Percentiles rank a stretch among this genome's conserved stretches.
Conservation (phyloP, 2,888 invertebrate species). For the Troilus luridus region DNA sequence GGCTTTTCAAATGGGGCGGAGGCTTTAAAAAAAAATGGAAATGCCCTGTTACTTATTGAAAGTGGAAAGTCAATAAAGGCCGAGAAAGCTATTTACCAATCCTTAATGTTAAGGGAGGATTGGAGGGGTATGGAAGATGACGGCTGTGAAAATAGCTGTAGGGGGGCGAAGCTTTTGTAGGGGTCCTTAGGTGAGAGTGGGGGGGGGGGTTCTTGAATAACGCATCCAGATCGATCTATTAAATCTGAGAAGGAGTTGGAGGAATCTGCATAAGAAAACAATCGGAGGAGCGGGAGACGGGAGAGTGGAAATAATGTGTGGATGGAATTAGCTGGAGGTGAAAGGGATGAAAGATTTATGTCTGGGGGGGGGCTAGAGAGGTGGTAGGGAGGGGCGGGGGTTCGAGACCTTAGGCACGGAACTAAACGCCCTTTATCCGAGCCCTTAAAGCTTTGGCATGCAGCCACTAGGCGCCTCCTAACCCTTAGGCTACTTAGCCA, state of each 20-base stretch:
- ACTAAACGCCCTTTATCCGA: slow-evolving; percentile 1
- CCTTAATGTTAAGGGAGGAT: background rate
- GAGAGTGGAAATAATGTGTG: slow-evolving; percentile 37
- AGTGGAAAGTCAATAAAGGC: background rate
- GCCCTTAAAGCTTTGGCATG: background rate
- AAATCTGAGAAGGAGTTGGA: slow-evolving; percentile 15
- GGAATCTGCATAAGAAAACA: slow-evolving; percentile 45
- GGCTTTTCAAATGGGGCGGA: background rate
- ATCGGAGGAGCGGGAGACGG: background rate
- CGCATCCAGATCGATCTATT: slow-evolving; percentile 24
- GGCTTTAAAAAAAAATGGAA: background rate
- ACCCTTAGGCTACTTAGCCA: background rate
- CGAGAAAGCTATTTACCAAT: slow-evolving; percentile 27
- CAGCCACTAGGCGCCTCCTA: background rate
- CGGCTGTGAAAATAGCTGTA: slow-evolving; percentile 7
- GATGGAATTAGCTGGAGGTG: slow-evolving; percentile 45
- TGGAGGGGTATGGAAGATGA: slow-evolving; percentile 3
- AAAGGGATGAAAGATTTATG: slow-evolving; percentile 46
- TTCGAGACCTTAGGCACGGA: background rate
- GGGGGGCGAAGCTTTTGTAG: background rate
- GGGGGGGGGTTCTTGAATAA: background rate
- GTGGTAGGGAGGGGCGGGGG: no score
- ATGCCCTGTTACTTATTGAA: slow-evolving; percentile 36
- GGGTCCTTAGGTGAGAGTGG: background rate
- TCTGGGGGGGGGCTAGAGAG: background rate